A percentile compares a stretch with the other conserved stretches of the same genome.
These are phyloP conservation scores for Romanogobio albipinnatus DNA, from an alignment of 2,113 vertebrate genomes.

Conservation along the genomic window DNA sequence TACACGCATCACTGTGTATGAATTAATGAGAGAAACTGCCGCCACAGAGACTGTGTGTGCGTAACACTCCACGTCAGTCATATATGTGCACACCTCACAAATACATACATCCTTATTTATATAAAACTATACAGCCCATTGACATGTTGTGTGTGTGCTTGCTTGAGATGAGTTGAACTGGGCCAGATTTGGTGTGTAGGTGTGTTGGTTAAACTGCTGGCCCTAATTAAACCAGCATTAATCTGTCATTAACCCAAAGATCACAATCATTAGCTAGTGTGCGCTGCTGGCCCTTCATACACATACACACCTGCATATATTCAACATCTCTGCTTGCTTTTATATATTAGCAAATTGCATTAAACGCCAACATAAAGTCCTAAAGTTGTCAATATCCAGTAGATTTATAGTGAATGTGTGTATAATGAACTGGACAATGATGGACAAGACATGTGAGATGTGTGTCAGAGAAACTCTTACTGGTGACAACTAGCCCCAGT, in stretches of 20 bases:
- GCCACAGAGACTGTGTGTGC: conserved; percentile 42
- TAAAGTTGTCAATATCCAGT: no score
- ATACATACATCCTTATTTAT: background rate
- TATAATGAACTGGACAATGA: no score
- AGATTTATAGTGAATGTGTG: no score
- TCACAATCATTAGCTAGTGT: conserved; percentile 6
- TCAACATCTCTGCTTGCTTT: no score
- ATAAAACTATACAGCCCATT: background rate
- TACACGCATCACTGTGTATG: conserved; percentile 64
- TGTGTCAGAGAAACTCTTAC: no score
- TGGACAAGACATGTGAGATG: no score
- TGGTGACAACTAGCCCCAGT: no score
- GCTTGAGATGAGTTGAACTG: background rate
- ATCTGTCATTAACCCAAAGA: conserved; percentile 48
- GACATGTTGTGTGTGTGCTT: background rate
- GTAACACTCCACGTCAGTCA: conserved; percentile 13
- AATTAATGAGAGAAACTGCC: conserved; percentile 60
- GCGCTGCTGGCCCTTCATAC: conserved; percentile 37
- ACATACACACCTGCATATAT: background rate
- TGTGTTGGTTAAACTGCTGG: conserved; percentile 18
- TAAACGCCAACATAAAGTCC: no score
- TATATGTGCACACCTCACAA: conserved; percentile 8
- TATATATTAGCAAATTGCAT: no score
- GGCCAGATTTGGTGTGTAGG: background rate
- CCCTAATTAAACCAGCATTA: conserved; percentile 56